Evolutionary conservation across 2,113 vertebrate species (phyloP).

Genomic region (Pyrgilauda ruficollis): DNA sequence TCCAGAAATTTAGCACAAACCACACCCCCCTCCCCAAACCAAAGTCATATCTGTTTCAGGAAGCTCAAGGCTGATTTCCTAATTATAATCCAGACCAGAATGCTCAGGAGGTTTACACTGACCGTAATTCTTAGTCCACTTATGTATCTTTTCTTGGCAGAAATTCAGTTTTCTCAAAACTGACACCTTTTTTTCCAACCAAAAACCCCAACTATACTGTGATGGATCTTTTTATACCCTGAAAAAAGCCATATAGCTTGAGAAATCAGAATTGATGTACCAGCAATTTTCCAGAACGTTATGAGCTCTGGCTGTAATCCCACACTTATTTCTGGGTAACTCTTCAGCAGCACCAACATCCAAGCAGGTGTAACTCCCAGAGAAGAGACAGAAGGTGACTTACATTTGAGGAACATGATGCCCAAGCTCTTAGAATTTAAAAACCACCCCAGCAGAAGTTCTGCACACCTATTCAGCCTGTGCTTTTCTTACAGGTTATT

Average conservation of each 20-base stretch:
- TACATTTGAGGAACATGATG: neutral
- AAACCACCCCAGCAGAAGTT: neutral
- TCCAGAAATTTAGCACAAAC: neutral
- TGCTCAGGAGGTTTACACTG: neutral
- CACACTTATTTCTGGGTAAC: neutral
- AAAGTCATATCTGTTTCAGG: neutral
- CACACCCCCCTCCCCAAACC: neutral
- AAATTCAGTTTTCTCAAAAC: neutral
- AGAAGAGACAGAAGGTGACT: neutral
- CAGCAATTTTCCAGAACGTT: neutral
- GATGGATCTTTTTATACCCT: neutral
- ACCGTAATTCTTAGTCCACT: neutral
- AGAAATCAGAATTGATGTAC: neutral
- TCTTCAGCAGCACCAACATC: neutral
- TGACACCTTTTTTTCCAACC: neutral
- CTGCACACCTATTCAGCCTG: neutral
- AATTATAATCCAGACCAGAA: neutral
- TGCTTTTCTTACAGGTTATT: constrained; percentile 54
- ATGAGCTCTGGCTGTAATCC: neutral
- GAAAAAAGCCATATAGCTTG: neutral
- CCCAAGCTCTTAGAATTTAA: neutral
- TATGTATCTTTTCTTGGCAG: neutral
- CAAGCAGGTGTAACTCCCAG: neutral
- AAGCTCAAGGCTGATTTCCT: neutral
- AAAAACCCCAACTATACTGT: accelerated